Percentiles rank a stretch among this genome's conserved stretches.
phyloP scores from a whole-genome alignment of 2,888 invertebrate genomes.

The Tetranychus truncatus region DNA sequence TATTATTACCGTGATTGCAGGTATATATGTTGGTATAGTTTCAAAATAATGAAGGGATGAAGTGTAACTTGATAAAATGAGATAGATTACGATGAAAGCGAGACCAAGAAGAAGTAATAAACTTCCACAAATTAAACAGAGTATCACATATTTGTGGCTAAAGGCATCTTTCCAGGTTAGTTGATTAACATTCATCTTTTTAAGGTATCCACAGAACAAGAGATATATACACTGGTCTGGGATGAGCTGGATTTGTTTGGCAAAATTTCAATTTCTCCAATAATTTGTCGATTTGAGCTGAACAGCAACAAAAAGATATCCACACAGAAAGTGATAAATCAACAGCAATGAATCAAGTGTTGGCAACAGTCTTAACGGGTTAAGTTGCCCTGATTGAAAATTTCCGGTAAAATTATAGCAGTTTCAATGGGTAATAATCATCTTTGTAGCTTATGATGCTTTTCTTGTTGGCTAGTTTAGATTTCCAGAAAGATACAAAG shows the following conservation, averaged over 20 bases:
- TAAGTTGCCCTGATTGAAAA: not conserved
- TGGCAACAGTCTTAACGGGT: not conserved
- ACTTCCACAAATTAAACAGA: constrained; percentile 62
- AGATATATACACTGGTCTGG: too few species aligned
- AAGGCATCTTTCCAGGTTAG: not conserved
- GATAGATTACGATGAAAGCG: constrained; percentile 56
- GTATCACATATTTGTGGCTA: constrained; percentile 55
- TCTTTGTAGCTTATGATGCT: not conserved
- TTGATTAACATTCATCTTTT: not conserved
- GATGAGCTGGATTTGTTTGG: too few species aligned
- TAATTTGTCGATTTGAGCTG: not conserved
- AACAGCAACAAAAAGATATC: not conserved
- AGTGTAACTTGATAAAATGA: constrained; percentile 57
- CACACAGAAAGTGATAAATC: not conserved
- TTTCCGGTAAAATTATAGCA: not conserved
- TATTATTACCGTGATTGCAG: constrained; percentile 61
- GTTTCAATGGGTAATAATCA: not conserved
- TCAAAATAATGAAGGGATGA: constrained; percentile 57
- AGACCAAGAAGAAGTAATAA: constrained; percentile 56
- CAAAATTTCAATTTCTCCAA: not conserved
- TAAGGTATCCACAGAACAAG: too few species aligned
- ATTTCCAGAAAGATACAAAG: too few species aligned
- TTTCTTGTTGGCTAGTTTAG: too few species aligned
- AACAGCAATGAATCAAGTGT: not conserved
- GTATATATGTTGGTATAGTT: constrained; percentile 83